Evolutionary conservation across 2,797 vertebrate species (phyloP), one percentile per base, ranked within the genome.

Genomic region (Knipowitschia caucasica): DNA sequence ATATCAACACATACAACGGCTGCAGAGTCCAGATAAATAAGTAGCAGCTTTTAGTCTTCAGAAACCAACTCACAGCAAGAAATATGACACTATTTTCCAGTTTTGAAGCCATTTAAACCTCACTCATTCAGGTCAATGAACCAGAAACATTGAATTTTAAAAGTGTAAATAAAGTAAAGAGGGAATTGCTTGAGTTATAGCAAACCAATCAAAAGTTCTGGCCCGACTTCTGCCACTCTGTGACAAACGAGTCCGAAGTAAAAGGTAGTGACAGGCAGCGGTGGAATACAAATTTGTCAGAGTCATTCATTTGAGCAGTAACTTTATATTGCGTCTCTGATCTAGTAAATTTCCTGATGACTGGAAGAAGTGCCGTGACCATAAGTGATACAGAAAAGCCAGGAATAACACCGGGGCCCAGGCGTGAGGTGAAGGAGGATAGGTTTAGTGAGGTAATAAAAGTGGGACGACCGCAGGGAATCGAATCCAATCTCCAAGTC

Each of bases 401-500:
- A 11, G 14, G 52, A 69, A 64, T 57, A 50, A 60, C 24, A 54
- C 7, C 3, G 40, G 43, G 36, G 17, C 10, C 50, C 49, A 31
- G 45, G 20, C 12, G 45, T 47, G 21, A 4, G 2, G 29, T 52
- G 11, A 15, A 35, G 21, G 47, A 38, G 25, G 29, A 12, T 26
- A 18, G 21, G 24, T 39, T 34, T 42, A 30, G n/a, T 39, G 36
- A 43, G 35, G 40, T 47, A 56, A 75, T 62, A 49, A 35, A 59
- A 63, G 55, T 34, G 40, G 15, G 40, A 55, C 67, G 45, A 59
- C 47, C 50, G 15, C n/a, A 42, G 53, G 26, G 49, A 61, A 71
- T 55, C 47, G 27, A 45, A 51, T 57, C 53, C 42, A 56, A 51
- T 61, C 58, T 64, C 40, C 25, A 62, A 56, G 62, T 57, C 59